phyloP scores from a whole-genome alignment of 1,140 invertebrate species.

The Drosophila pruinosa region DNA sequence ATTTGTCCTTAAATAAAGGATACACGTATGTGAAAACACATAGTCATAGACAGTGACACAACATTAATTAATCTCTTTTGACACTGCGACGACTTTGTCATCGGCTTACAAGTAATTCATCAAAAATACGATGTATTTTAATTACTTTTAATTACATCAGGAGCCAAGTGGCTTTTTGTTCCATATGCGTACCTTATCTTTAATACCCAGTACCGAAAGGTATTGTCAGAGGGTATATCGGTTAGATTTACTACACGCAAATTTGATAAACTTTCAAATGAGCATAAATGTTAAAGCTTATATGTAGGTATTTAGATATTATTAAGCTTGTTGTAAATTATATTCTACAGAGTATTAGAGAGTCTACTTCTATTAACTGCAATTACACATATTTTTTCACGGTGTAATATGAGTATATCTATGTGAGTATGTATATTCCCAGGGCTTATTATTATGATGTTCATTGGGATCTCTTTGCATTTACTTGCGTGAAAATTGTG shows the following conservation, averaged over 20 bases:
- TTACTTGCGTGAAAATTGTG: neutral
- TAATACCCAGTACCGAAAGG: neutral
- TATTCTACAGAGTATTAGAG: neutral
- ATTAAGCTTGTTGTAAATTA: neutral
- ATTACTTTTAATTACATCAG: slow-evolving; percentile 63
- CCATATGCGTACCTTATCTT: slow-evolving; percentile 19
- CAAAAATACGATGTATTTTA: slow-evolving; percentile 52
- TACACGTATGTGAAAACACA: neutral
- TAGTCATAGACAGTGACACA: neutral
- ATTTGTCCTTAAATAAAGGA: slow-evolving; percentile 12
- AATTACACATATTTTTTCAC: slow-evolving; percentile 35
- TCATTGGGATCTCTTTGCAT: slow-evolving; percentile 28
- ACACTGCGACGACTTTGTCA: slow-evolving; percentile 43
- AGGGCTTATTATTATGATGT: slow-evolving; percentile 65
- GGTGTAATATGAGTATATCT: slow-evolving; percentile 11
- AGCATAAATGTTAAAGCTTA: neutral
- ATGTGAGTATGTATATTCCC: slow-evolving; percentile 40
- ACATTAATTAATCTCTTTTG: slow-evolving; percentile 61
- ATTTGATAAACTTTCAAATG: neutral
- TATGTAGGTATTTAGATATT: too few species aligned
- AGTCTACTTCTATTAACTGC: too few species aligned
- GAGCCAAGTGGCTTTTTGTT: slow-evolving; percentile 19
- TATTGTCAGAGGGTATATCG: neutral
- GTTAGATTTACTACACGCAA: neutral
- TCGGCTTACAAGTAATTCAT: slow-evolving; percentile 40